Conservation (phyloP, 2,888 invertebrate genomes). For the Caenorhabditis becei region DNA sequence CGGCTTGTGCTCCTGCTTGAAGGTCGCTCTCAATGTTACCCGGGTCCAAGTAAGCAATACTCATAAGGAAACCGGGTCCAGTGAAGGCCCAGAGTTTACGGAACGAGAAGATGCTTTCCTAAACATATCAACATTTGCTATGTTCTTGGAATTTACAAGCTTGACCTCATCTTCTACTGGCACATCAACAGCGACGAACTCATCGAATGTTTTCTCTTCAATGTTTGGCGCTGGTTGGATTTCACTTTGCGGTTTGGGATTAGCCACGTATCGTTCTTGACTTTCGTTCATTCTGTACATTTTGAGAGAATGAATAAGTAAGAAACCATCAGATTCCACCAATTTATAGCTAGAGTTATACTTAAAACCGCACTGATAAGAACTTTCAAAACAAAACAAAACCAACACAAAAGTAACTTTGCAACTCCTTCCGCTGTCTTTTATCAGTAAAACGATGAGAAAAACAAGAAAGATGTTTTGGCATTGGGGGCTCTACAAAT, state of each 20-base stretch:
- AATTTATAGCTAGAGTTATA: too few relatives aligned
- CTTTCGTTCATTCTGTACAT: neutral
- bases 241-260: too few relatives aligned
- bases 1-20: conserved; percentile 89
- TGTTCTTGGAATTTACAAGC: too few relatives aligned
- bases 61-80: conserved; percentile 94
- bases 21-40: conserved; percentile 94
- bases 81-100: conserved; percentile 93
- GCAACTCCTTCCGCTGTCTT: neutral
- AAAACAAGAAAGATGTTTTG: neutral
- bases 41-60: conserved; percentile 93
- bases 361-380: too few relatives aligned
- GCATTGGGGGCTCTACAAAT: neutral
- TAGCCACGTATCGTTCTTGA: too few relatives aligned
- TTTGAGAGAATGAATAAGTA: too few relatives aligned
- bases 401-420: neutral
- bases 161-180: conserved; percentile 54
- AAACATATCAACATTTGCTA: too few relatives aligned
- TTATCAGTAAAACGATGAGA: neutral
- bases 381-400: neutral
- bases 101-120: conserved; percentile 86
- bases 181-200: conserved; percentile 48
- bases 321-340: too few relatives aligned
- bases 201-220: conserved; percentile 30
- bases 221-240: neutral